phyloP scores from a whole-genome alignment of 30 jellyfish, hydroid and myxozoan species.

The Aurelia aurita region DNA sequence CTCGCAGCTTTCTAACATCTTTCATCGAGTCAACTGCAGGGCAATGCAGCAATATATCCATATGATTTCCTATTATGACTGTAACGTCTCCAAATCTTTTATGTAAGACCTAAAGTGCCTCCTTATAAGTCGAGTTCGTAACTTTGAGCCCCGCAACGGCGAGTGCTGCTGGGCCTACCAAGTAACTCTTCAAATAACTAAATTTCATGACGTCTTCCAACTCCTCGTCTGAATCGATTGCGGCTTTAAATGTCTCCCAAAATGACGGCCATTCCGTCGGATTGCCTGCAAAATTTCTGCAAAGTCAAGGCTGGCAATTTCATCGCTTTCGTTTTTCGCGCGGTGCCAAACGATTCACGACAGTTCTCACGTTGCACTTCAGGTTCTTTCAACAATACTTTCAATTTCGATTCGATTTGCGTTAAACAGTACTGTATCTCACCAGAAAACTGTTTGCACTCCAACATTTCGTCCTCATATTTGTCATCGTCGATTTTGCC shows the following conservation, averaged over 20 bases:
- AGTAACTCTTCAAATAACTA: slow-evolving; percentile 5
- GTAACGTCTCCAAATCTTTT: slow-evolving; percentile 7
- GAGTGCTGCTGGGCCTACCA: slow-evolving; percentile 18
- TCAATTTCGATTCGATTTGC: too few relatives aligned
- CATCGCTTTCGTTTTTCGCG: too few relatives aligned
- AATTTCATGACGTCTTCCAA: slow-evolving; percentile 20
- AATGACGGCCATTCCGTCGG: slow-evolving; percentile 43
- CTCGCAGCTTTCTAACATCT: neutral
- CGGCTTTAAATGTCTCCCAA: slow-evolving; percentile 42
- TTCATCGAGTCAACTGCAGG: neutral
- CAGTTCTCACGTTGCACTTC: too few relatives aligned
- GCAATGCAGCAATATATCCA: neutral
- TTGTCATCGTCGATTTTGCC: too few relatives aligned
- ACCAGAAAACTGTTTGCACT: too few relatives aligned
- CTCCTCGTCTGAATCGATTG: slow-evolving; percentile 22
- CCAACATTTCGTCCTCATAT: too few relatives aligned
- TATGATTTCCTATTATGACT: slow-evolving; percentile 20
- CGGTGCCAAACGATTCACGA: too few relatives aligned
- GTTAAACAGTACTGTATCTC: too few relatives aligned
- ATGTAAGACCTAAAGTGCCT: slow-evolving; percentile 1
- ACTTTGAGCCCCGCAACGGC: slow-evolving; percentile 23
- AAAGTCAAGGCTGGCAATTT: too few relatives aligned
- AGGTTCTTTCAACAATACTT: too few relatives aligned
- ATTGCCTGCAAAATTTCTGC: slow-evolving; percentile 23
- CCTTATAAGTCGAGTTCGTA: slow-evolving; percentile 1